Evolutionary conservation across 2,888 invertebrate genomes (phyloP), one percentile per base, ranked within the genome.

Genomic region (Harpagoxenus sublaevis): DNA sequence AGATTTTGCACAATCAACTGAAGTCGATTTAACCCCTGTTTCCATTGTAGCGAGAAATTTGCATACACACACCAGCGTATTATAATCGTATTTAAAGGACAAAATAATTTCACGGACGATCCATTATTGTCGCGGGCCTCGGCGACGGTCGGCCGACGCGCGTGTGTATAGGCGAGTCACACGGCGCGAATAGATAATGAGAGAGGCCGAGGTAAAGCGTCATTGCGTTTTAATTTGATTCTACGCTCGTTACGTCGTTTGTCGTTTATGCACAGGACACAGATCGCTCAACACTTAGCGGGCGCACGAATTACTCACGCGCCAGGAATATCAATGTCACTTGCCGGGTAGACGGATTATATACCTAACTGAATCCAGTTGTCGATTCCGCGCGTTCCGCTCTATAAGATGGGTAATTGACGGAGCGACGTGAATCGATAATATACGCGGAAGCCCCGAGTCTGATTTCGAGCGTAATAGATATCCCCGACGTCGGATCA

Each of bases 291-390:
- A 77, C 65, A 68, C 77, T 74, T 78, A 51, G 66, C 42, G 65
- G 73, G 60, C 73, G 53, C 83, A 78, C 82, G 66, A 75, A 75
- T 83, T 60, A 62, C 42, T 73, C 68, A 74, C 81, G 79, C 55
- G 83, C 51, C 75, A 81, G 84, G 88, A 88, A 88, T 88, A 88
- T 78, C 88, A 79, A 87, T 77, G 88, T 84, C 83, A 83, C 71
- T 74, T 73, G 57, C 62, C 68, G 39, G 53, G 53, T 48, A 53
- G 55, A 53, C 28, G 81, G 81, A 77, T 70, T 74, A 83, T 83
- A 60, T 65, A 77, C 48, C 70, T 53, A 55, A 45, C 71, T 57
- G 60, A 68, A 75, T 85, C 65, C 65, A 73, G 55, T 78, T 75
- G 77, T 78, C 84, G 85, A 84, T 84, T 35, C 62, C 53, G 65